Evolutionary conservation across 2,797 vertebrate genomes (phyloP).

Genomic region (Fundulus diaphanus): DNA sequence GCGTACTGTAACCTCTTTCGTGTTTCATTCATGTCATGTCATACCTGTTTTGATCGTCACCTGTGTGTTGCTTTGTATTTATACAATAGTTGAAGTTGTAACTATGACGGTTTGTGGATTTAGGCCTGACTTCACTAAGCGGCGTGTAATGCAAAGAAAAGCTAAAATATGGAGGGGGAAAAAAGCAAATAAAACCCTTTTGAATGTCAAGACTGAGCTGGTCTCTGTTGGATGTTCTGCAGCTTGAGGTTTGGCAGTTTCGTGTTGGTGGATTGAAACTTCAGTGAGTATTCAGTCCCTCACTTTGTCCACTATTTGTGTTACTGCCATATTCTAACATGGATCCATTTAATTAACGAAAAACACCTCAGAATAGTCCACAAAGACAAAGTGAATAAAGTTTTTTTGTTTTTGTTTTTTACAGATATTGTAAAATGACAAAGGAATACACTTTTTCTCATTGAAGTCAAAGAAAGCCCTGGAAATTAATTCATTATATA

Average conservation of each 20-base stretch:
- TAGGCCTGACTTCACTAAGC: conserved; percentile 75
- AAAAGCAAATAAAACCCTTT: conserved; percentile 65
- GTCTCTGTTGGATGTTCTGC: conserved; percentile 29
- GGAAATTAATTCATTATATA: no score
- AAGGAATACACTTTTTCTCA: no score
- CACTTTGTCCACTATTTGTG: not conserved
- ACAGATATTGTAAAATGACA: no score
- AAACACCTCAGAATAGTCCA: not conserved
- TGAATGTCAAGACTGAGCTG: conserved; percentile 69
- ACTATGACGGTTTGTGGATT: conserved; percentile 79
- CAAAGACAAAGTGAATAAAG: not conserved
- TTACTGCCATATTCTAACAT: not conserved
- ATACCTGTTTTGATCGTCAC: conserved; percentile 65
- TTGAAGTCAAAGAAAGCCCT: no score
- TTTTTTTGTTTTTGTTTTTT: no score
- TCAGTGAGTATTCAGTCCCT: not conserved
- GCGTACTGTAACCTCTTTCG: conserved; percentile 67
- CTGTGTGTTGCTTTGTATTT: conserved; percentile 81
- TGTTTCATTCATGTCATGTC: conserved; percentile 67
- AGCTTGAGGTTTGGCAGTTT: no score
- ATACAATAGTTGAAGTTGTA: conserved; percentile 80
- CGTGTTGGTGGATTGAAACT: not conserved
- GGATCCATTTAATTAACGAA: not conserved
- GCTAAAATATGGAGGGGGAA: conserved; percentile 60
- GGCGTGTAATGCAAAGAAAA: conserved; percentile 72